Evolutionary conservation across 2,113 vertebrate genomes (phyloP), one percentile per base, ranked within the genome.

Genomic region (Ahaetulla prasina): DNA sequence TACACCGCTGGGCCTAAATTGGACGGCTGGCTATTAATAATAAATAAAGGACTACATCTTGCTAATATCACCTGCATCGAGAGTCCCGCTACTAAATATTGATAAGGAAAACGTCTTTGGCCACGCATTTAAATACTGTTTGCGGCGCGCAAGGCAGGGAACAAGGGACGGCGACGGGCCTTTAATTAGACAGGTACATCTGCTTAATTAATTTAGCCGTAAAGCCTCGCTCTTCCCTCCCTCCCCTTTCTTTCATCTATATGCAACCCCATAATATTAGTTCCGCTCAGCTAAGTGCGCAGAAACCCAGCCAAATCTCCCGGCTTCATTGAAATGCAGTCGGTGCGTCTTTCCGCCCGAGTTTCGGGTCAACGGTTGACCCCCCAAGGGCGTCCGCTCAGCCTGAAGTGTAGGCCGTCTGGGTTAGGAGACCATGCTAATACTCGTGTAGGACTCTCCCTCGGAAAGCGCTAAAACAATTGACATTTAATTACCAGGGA

Each of bases 191-290:
- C 96, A 96, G 96, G 96, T 96, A 95, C 96, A 96, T 96, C 96
- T 96, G 97, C 96, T 98, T 98, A 98, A 98, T 98, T 98, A 98
- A 98, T 98, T 97, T 98, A 97, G 97, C 97, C 98, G 96, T 98
- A 98, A 98, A 98, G 97, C 97, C 97, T 96, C 94, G 5, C 55
- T 27, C 60, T 3, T 63, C 25, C 27, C 89, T 22, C 57, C 60
- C 45, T 1, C 25, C n/a, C 2, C 6, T 7, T 94, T 94, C 96
- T 96, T 96, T 96, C 95, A 96, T 96, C 95, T 95, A 96, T 93
- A 96, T 96, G 95, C 96, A 94, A 94, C 96, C 91, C 91, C 85
- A 95, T 96, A 96, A 97, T 97, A 98, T 99, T 98, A 98, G 98
- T 98, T 98, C 98, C 93, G 97, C 98, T 96, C 94, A 68, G 94